Evolutionary conservation across 2,113 vertebrate species (phyloP).

Genomic region (Heterocephalus glaber): DNA sequence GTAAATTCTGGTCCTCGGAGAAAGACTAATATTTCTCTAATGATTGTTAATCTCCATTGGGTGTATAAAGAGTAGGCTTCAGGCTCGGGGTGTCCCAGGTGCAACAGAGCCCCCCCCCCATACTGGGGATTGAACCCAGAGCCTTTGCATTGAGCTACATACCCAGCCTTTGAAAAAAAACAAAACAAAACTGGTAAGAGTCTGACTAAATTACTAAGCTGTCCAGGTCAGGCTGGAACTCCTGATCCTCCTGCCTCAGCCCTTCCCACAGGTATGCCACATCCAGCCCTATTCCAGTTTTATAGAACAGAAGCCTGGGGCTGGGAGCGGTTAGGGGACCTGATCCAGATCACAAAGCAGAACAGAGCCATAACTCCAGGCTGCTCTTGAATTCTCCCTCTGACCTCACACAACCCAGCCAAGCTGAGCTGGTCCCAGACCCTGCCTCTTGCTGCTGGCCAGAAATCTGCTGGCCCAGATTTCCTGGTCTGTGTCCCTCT

Average conservation of each 20-base stretch:
- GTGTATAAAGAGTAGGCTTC: neutral
- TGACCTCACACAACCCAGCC: neutral
- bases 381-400: neutral
- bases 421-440: neutral
- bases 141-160: too few species aligned
- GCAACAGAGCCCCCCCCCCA: too few species aligned
- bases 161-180: too few species aligned
- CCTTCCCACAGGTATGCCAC: neutral
- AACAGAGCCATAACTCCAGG: neutral
- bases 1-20: neutral
- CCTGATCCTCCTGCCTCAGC: neutral
- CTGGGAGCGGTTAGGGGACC: neutral
- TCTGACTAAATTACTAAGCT: neutral
- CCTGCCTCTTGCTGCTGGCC: neutral
- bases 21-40: neutral
- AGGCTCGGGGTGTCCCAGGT: neutral
- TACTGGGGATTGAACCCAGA: too few species aligned
- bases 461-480: constrained; percentile 30
- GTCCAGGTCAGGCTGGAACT: neutral
- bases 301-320: neutral
- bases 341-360: neutral
- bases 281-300: neutral
- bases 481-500: neutral
- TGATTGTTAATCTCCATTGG: neutral
- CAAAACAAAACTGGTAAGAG: too few species aligned